Conservation (phyloP, 2,797 vertebrate species). For the Pangasius larnaudii region DNA sequence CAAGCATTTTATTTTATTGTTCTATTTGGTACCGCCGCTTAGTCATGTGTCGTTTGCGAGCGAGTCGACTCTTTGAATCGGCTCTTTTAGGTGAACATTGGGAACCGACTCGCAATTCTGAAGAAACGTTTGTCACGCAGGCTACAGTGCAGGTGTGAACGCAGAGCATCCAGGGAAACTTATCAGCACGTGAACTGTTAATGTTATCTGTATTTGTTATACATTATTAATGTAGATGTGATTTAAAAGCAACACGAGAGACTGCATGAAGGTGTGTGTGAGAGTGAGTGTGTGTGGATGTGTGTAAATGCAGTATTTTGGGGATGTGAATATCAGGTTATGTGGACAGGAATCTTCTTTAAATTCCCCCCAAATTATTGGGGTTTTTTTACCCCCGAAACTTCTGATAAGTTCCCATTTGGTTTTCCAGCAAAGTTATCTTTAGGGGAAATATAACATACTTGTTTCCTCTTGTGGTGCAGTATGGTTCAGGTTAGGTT, state of each 20-base stretch:
- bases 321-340: neutral
- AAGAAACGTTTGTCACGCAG: neutral
- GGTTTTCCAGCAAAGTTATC: neutral
- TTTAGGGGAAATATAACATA: neutral
- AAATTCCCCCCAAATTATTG: neutral
- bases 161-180: neutral
- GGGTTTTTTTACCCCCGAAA: too few species aligned
- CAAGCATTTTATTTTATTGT: constrained; percentile 4
- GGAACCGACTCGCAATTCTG: neutral
- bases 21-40: neutral
- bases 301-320: neutral
- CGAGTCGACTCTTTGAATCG: neutral
- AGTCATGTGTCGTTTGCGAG: constrained; percentile 5
- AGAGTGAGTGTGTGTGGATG: too few species aligned
- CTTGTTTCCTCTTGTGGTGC: neutral
- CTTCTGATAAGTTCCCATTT: neutral
- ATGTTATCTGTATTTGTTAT: too few species aligned
- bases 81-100: neutral
- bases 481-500: neutral
- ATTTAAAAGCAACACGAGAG: too few species aligned
- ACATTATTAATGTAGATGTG: too few species aligned
- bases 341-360: neutral
- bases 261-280: too few species aligned
- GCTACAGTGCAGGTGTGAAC: neutral
- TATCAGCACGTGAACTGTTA: neutral